These are phyloP conservation scores for Anthoscopus minutus DNA, from an alignment of 2,113 vertebrate species.

Conservation along the genomic window DNA sequence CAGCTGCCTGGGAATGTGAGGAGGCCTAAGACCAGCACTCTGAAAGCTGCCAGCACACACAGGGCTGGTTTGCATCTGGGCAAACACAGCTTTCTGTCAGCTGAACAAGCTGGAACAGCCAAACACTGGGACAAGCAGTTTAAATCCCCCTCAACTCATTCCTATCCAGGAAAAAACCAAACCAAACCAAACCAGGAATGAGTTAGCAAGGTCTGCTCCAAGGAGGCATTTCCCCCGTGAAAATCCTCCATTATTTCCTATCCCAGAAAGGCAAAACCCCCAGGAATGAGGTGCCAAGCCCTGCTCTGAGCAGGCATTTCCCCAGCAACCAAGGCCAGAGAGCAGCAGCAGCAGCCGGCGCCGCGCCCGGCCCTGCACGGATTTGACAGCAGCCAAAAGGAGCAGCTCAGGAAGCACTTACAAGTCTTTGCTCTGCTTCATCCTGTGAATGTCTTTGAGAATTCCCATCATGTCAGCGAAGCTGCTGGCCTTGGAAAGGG, in stretches of 20 bases:
- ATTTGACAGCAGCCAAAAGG: not conserved
- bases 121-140: not conserved
- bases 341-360: not conserved
- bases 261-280: not conserved
- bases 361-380: rapidly evolving
- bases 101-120: not conserved
- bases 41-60: not conserved
- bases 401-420: conserved; percentile 56
- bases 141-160: not conserved
- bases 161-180: not conserved
- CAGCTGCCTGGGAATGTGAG: not conserved
- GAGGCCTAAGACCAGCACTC: not conserved
- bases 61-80: not conserved
- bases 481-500: conserved; percentile 96
- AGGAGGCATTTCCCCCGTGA: not conserved
- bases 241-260: not conserved
- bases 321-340: not conserved
- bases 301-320: not conserved
- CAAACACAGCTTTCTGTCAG: not conserved
- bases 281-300: not conserved
- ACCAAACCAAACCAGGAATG: not conserved
- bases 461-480: conserved; percentile 99
- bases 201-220: not conserved
- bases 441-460: conserved; percentile 94
- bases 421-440: conserved; percentile 96